A percentile compares a stretch with the other conserved stretches of the same genome.
Evolutionary conservation across 2,113 vertebrate species (phyloP).

Genomic region (Dolichotis patagonum): DNA sequence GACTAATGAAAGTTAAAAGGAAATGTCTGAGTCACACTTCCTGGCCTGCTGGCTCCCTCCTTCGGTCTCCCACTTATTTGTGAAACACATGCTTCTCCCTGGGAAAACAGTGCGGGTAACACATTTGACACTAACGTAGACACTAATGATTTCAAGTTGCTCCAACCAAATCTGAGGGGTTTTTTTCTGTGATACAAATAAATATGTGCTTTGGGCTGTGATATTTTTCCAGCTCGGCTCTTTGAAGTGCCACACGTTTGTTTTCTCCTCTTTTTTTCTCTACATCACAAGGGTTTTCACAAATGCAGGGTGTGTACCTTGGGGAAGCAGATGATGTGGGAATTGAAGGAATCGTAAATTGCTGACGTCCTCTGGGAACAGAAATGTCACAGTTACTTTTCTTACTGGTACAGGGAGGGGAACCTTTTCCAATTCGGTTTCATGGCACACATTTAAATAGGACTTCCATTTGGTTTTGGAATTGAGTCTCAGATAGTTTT

Average conservation of each 20-base stretch:
- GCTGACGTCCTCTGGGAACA: background rate
- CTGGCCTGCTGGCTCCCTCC: conserved; percentile 70
- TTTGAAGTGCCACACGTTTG: conserved; percentile 8
- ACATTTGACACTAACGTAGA: conserved; percentile 75
- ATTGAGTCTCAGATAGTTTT: background rate
- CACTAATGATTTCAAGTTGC: conserved; percentile 71
- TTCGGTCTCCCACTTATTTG: conserved; percentile 67
- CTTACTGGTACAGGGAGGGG: background rate
- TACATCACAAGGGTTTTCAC: background rate
- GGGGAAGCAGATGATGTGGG: too few species aligned
- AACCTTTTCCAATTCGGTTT: conserved; percentile 23
- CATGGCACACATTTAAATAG: background rate
- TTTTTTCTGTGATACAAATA: conserved; percentile 73
- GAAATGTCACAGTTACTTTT: background rate
- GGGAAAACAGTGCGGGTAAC: conserved; percentile 61
- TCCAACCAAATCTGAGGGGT: conserved; percentile 63
- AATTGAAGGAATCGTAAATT: background rate
- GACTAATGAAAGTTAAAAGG: conserved; percentile 76
- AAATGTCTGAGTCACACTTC: conserved; percentile 80
- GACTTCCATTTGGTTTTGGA: conserved; percentile 14
- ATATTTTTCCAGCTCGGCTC: background rate
- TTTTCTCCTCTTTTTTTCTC: background rate
- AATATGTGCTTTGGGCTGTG: conserved; percentile 62
- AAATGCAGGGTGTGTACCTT: background rate
- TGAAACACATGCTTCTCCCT: conserved; percentile 52